Base-by-base conservation (phyloP, 2,797 vertebrate species). In the Xiphophorus birchmanni region DNA sequence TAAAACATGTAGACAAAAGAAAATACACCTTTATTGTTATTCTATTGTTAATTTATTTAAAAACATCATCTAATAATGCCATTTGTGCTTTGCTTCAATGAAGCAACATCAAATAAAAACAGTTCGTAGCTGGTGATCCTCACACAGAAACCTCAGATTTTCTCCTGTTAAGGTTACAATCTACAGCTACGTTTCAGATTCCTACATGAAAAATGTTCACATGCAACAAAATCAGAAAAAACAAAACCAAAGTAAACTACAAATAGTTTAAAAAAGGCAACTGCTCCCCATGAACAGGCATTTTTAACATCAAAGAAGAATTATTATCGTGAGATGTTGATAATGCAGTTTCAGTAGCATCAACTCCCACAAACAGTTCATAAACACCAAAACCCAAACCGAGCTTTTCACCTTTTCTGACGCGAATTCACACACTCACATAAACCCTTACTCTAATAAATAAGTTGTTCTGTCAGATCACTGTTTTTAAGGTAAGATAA, bases 1-100 rank as follows among this genome's bases (percentile, higher is more conserved):
- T 32, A 15, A 15, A 69, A 26, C 17, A 40, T 26, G 50, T 26
- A 52, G 4, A 47, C 76, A 80, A 11, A 83, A 26, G 50, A 88
- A 84, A 76, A 84, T 11, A 81, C 60, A 88, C 81, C 35, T 52
- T 35, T 10, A 60, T 73, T 83, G 83, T 88, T 92, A 89, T 76
- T 92, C 92, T 90, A 93, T 89, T 60, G 89, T 91, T 92, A 86
- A 93, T 95, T 95, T 95, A 95, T 94, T 96, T 93, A 91, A 94
- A 95, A 95, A 94, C 87, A 94, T 87, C 88, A 89, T 76, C 82
- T 89, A 90, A 77, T 92, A 84, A 94, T 93, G 90, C 92, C 93
- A 93, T 85, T 91, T 94, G 94, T 94, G 93, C 94, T 94, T 94
- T 89, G 87, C 87, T 87, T 79, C 11, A 17, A 81, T 78, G 87